Percentiles rank a stretch among this genome's conserved stretches.
phyloP scores from a whole-genome alignment of 1,140 invertebrate genomes.

The Dufourea novaeangliae region DNA sequence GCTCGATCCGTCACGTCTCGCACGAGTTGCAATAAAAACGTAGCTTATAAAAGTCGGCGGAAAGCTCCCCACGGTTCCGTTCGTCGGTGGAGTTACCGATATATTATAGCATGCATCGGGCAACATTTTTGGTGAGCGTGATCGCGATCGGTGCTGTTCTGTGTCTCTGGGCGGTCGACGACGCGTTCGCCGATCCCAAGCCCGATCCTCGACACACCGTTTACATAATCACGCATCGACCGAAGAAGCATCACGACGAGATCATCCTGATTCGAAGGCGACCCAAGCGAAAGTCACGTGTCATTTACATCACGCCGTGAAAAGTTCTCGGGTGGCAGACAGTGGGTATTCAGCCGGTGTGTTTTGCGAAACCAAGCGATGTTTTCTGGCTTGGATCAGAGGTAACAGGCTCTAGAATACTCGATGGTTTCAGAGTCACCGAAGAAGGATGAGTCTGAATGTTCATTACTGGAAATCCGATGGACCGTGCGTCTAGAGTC shows the following conservation, averaged over 20 bases:
- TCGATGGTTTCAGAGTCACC: too few species aligned
- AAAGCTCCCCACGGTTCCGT: not conserved
- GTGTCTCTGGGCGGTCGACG: not conserved
- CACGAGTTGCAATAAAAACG: conserved; percentile 4
- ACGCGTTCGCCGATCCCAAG: not conserved
- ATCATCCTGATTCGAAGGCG: conserved; percentile 14
- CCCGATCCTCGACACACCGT: not conserved
- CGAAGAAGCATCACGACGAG: not conserved
- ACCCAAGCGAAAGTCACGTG: not conserved
- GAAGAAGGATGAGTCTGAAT: too few species aligned
- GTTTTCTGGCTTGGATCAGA: too few species aligned
- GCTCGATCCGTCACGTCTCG: not conserved
- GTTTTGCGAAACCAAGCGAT: too few species aligned
- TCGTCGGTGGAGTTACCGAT: not conserved
- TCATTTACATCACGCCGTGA: not conserved
- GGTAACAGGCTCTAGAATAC: too few species aligned
- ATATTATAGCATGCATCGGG: not conserved
- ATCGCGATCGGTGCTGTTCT: conserved; percentile 5
- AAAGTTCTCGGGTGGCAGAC: too few species aligned
- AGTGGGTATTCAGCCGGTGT: not conserved
- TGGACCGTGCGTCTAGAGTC: too few species aligned
- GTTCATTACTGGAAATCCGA: too few species aligned
- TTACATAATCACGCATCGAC: conserved; percentile 27
- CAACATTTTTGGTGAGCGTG: conserved; percentile 22
- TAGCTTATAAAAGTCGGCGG: conserved; percentile 38